Percentiles rank a stretch among this genome's conserved stretches.
These are phyloP conservation scores for Drosophila macrospina DNA, from an alignment of 2,888 invertebrate species.

Conservation along the genomic window DNA sequence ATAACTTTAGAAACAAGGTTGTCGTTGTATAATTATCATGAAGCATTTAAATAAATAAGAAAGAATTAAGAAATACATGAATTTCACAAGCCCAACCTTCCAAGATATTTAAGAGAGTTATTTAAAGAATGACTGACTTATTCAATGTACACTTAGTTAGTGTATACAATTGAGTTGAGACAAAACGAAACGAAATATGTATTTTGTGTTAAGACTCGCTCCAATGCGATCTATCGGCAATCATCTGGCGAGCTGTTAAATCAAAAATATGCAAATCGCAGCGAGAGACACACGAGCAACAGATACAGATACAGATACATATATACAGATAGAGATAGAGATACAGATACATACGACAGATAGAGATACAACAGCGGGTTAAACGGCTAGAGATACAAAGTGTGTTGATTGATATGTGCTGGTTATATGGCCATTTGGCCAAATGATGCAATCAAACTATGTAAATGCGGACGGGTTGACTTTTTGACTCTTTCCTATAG, in stretches of 20 bases:
- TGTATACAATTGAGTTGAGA: constrained; percentile 14
- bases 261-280: constrained; percentile 81
- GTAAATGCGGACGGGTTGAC: constrained; percentile 71
- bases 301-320: constrained; percentile 22
- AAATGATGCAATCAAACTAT: constrained; percentile 82
- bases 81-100: too few species aligned
- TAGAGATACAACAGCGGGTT: constrained; percentile 21
- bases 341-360: constrained; percentile 6
- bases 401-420: constrained; percentile 74
- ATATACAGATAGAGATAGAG: constrained; percentile 28
- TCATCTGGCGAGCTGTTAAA: constrained; percentile 75
- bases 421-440: constrained; percentile 70
- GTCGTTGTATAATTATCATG: too few species aligned
- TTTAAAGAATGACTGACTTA: too few species aligned
- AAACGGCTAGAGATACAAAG: constrained; percentile 23
- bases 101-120: too few species aligned
- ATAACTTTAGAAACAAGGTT: too few species aligned
- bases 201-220: constrained; percentile 48
- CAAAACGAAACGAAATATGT: constrained; percentile 45
- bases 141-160: background rate
- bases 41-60: too few species aligned
- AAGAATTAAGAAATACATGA: too few species aligned
- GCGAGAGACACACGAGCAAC: constrained; percentile 60
- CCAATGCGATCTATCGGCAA: constrained; percentile 45
- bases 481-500: constrained; percentile 50